Percentiles rank a stretch among this genome's conserved stretches.
Evolutionary conservation across 1,140 invertebrate genomes (phyloP).

Genomic region (Pseudomyrmex concolor): DNA sequence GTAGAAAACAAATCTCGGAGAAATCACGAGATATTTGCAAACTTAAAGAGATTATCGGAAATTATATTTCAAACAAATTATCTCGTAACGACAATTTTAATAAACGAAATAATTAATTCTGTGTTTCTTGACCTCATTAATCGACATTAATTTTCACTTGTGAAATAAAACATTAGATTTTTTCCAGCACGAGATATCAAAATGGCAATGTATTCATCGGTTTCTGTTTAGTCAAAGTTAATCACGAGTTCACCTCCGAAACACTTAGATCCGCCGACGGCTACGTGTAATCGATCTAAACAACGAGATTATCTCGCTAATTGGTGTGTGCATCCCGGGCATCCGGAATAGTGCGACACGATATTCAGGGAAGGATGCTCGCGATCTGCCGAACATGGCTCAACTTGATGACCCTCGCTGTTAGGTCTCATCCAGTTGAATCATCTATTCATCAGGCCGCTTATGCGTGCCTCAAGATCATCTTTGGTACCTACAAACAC

Average conservation of each 20-base stretch:
- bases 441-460: conserved; percentile 47
- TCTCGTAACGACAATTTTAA: too few species aligned
- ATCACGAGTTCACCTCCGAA: conserved; percentile 34
- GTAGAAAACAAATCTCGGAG: neutral
- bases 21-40: neutral
- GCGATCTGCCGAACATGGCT: conserved; percentile 50
- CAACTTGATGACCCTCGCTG: conserved; percentile 49
- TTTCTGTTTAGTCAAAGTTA: conserved; percentile 46
- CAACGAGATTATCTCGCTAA: conserved; percentile 77
- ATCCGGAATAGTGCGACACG: conserved; percentile 54
- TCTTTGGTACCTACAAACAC: neutral
- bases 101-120: too few species aligned
- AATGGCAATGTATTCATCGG: conserved; percentile 14
- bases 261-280: conserved; percentile 50
- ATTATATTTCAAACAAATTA: neutral
- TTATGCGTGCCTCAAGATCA: conserved; percentile 16
- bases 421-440: conserved; percentile 32
- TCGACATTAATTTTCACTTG: neutral
- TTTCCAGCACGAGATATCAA: too few species aligned
- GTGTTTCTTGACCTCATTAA: too few species aligned
- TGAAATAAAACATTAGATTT: too few species aligned
- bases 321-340: conserved; percentile 64
- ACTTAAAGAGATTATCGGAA: neutral
- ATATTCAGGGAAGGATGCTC: conserved; percentile 52
- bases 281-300: conserved; percentile 77